phyloP scores from a whole-genome alignment of 2,888 invertebrate genomes.

The Nephrocerus scutellatus region DNA sequence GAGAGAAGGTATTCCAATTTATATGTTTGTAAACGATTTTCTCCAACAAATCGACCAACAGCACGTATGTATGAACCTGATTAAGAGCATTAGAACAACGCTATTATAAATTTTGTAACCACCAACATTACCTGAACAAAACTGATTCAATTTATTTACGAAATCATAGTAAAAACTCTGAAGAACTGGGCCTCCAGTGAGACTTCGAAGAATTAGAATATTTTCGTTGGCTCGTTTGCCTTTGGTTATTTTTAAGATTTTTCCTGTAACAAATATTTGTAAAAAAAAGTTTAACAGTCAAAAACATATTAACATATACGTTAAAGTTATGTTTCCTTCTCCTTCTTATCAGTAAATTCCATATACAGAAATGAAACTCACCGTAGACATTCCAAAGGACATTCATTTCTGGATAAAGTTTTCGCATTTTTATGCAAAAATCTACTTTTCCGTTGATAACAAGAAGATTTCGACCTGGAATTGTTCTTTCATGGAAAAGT shows the following conservation, averaged over 20 bases:
- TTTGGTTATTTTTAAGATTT: conserved; percentile 31
- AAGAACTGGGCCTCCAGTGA: conserved; percentile 35
- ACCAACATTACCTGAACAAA: not conserved
- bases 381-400: conserved; percentile 41
- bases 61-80: conserved; percentile 33
- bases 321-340: too few relatives aligned
- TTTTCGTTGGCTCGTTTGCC: conserved; percentile 35
- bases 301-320: too few relatives aligned
- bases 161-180: conserved; percentile 41
- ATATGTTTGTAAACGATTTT: conserved; percentile 36
- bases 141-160: conserved; percentile 22
- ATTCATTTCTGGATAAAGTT: conserved; percentile 28
- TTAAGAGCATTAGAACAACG: too few relatives aligned
- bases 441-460: conserved; percentile 36
- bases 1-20: conserved; percentile 28
- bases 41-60: conserved; percentile 34
- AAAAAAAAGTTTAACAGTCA: too few relatives aligned
- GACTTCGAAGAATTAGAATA: conserved; percentile 33
- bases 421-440: conserved; percentile 34
- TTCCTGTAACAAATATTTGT: conserved; percentile 33
- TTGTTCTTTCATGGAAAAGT: too few relatives aligned
- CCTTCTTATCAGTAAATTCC: too few relatives aligned
- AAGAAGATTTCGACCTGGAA: conserved; percentile 27
- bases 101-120: conserved; percentile 5
- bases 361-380: too few relatives aligned